Conservation (phyloP, 2,888 invertebrate genomes). For the Gerris lacustris region DNA sequence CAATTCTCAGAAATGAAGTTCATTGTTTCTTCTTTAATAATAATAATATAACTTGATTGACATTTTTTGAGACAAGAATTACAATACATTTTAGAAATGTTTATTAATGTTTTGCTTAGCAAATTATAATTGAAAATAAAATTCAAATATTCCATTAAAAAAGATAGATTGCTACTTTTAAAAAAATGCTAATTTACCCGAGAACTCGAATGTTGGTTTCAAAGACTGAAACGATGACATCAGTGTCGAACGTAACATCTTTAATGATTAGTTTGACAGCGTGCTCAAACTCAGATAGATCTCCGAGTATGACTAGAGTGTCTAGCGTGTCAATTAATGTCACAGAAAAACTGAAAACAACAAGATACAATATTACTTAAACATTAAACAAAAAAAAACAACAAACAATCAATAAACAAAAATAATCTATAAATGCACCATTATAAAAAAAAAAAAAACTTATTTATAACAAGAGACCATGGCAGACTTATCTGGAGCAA, state of each 20-base stretch:
- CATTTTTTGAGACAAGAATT: too few relatives aligned
- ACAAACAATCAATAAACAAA: constrained; percentile 9
- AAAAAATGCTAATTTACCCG: constrained; percentile 51
- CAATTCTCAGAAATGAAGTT: too few relatives aligned
- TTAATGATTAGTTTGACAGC: constrained; percentile 74
- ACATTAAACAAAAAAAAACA: neutral
- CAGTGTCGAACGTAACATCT: constrained; percentile 83
- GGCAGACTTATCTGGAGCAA: too few relatives aligned
- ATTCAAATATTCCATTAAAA: too few relatives aligned
- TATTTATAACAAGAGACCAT: too few relatives aligned
- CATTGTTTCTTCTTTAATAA: too few relatives aligned
- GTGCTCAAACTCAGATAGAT: constrained; percentile 85
- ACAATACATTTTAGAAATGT: too few relatives aligned
- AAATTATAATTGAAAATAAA: too few relatives aligned
- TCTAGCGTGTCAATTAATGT: constrained; percentile 91
- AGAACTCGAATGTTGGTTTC: constrained; percentile 95
- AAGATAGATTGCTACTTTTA: too few relatives aligned
- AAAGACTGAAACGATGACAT: constrained; percentile 92
- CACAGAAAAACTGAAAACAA: constrained; percentile 74
- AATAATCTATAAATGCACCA: constrained; percentile 6
- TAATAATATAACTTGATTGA: too few relatives aligned
- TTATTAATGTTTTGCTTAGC: too few relatives aligned
- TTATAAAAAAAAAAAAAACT: constrained; percentile 5
- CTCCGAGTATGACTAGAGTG: constrained; percentile 80
- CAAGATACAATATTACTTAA: constrained; percentile 13